A percentile compares a stretch with the other conserved stretches of the same genome.
Evolutionary conservation across 2,797 vertebrate species (phyloP).

Genomic region (Cirrhinus molitorella): DNA sequence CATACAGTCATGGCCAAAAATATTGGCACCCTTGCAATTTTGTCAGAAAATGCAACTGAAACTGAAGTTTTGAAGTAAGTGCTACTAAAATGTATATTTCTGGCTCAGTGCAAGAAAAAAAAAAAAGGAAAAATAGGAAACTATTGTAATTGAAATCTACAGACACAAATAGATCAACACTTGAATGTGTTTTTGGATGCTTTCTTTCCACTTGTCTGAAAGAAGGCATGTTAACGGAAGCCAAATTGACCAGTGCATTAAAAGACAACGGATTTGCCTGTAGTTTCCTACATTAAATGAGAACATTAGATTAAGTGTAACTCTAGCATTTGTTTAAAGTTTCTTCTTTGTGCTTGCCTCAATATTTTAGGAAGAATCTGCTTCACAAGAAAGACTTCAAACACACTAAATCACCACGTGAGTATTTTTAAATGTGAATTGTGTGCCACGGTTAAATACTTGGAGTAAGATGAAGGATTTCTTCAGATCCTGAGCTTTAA

Average conservation of each 20-base stretch:
- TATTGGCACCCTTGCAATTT: no score
- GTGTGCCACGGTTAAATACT: neutral
- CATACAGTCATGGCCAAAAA: no score
- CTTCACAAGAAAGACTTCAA: constrained; percentile 79
- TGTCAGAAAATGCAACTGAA: no score
- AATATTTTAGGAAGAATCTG: constrained; percentile 75
- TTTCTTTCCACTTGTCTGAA: neutral
- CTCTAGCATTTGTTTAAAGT: neutral
- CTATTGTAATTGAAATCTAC: neutral
- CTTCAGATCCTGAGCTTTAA: neutral
- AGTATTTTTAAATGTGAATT: constrained; percentile 15
- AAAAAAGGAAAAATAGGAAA: no score
- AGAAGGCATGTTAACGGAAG: neutral
- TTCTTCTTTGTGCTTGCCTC: constrained; percentile 1
- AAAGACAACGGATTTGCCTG: neutral
- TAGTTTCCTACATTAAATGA: neutral
- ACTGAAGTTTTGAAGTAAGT: neutral
- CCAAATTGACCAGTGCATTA: neutral
- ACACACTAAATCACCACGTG: constrained; percentile 74
- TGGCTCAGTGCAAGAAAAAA: neutral
- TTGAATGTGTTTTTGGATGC: no score
- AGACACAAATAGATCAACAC: no score
- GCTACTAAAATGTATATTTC: neutral
- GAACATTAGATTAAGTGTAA: neutral
- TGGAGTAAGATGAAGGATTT: neutral